phyloP scores from a whole-genome alignment of 2,113 vertebrate genomes.

The Ceuthmochares aereus region DNA sequence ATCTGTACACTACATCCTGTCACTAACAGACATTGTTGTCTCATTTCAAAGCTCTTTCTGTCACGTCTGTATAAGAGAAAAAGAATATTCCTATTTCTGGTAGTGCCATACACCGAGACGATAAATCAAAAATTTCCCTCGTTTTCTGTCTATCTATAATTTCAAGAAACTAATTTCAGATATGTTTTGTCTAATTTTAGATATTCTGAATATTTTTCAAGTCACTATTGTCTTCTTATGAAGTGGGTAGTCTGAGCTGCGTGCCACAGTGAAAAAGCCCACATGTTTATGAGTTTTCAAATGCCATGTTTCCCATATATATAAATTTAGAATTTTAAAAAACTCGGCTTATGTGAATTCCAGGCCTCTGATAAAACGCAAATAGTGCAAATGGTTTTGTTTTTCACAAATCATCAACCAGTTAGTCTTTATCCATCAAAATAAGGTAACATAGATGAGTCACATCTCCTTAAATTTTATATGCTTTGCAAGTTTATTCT shows the following conservation, averaged over 20 bases:
- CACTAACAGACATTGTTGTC: not conserved
- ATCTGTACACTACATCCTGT: not conserved
- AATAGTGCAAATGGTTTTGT: not conserved
- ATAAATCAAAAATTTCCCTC: not conserved
- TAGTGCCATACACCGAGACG: not conserved
- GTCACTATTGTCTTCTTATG: not conserved
- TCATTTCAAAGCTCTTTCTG: not conserved
- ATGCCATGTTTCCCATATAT: not conserved
- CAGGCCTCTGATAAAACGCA: not conserved
- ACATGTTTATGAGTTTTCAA: not conserved
- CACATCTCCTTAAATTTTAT: not conserved
- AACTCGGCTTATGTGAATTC: not conserved
- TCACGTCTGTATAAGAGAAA: not conserved
- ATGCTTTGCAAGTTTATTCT: not conserved
- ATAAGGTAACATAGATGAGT: not conserved
- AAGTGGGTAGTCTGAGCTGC: not conserved
- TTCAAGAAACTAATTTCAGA: not conserved
- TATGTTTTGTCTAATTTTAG: not conserved
- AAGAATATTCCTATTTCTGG: not conserved
- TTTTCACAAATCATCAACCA: not conserved
- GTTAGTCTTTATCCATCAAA: not conserved
- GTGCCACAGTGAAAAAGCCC: not conserved
- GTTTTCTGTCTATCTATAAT: not conserved
- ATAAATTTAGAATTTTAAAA: not conserved
- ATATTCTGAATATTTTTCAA: not conserved